These are phyloP conservation scores for Heterochromis multidens DNA, from an alignment of 2,113 vertebrate species.

Conservation along the genomic window DNA sequence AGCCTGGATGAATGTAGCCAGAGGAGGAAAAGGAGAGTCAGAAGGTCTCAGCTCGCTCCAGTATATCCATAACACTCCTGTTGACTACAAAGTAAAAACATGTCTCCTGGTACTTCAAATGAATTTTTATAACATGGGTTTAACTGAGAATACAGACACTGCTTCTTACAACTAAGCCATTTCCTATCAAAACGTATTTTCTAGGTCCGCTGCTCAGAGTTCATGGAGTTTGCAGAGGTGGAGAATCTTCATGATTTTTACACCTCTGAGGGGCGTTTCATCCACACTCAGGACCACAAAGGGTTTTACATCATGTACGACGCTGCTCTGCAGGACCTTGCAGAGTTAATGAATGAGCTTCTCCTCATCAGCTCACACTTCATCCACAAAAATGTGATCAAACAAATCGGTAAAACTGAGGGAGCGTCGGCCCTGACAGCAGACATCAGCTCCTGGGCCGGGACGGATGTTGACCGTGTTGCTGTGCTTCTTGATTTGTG, in stretches of 20 bases:
- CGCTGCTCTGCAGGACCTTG: conserved; percentile 71
- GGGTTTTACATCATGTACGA: conserved; percentile 71
- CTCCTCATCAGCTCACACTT: conserved; percentile 74
- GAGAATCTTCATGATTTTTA: conserved; percentile 79
- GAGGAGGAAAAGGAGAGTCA: conserved; percentile 53
- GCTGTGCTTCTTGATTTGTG: conserved; percentile 77
- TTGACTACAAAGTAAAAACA: conserved; percentile 72
- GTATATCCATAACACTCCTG: conserved; percentile 57
- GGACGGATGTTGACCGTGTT: conserved; percentile 59
- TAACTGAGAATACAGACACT: neutral
- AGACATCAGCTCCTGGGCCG: conserved; percentile 40
- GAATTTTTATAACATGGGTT: accelerated
- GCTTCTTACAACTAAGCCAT: neutral
- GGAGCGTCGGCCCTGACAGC: neutral
- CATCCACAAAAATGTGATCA: conserved; percentile 60
- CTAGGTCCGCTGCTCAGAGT: conserved; percentile 67
- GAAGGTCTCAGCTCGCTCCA: conserved; percentile 60
- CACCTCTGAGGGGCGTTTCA: conserved; percentile 34
- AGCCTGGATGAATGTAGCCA: conserved; percentile 62
- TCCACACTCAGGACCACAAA: conserved; percentile 74
- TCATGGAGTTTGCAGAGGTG: conserved; percentile 77
- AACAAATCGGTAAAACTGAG: neutral
- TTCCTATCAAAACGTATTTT: neutral
- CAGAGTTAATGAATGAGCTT: conserved; percentile 68
- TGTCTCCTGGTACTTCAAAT: neutral